phyloP scores from a whole-genome alignment of 2,888 invertebrate genomes.

The Gisinianus flammeolus region DNA sequence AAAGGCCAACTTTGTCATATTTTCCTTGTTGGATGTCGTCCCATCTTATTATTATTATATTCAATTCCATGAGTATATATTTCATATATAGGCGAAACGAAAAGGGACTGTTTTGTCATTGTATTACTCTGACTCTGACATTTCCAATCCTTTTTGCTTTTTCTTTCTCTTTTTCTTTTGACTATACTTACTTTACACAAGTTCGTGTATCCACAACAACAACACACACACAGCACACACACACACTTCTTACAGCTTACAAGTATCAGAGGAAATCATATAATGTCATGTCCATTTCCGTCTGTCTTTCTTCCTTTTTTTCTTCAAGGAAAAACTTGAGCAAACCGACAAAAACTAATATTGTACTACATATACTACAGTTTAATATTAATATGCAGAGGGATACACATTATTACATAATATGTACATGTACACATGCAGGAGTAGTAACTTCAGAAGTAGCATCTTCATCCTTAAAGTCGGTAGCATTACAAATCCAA shows the following conservation, averaged over 20 bases:
- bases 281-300: slow-evolving; percentile 30
- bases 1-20: slow-evolving; percentile 30
- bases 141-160: slow-evolving; percentile 24
- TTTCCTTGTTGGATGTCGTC: slow-evolving; percentile 11
- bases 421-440: no score
- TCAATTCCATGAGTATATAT: not conserved
- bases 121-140: not conserved
- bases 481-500: no score
- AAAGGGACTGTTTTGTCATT: slow-evolving; percentile 24
- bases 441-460: no score
- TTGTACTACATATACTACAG: no score
- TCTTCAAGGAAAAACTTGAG: not conserved
- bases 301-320: slow-evolving; percentile 4
- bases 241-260: no score
- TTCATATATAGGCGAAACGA: not conserved
- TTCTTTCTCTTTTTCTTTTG: no score
- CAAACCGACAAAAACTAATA: not conserved
- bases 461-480: no score
- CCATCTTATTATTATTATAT: not conserved
- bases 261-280: no score
- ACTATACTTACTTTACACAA: no score
- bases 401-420: no score
- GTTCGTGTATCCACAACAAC: not conserved
- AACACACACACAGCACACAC: no score
- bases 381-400: no score